Evolutionary conservation across 2,888 invertebrate genomes (phyloP), one percentile per base, ranked within the genome.

Genomic region (Melinaea marsaeus): DNA sequence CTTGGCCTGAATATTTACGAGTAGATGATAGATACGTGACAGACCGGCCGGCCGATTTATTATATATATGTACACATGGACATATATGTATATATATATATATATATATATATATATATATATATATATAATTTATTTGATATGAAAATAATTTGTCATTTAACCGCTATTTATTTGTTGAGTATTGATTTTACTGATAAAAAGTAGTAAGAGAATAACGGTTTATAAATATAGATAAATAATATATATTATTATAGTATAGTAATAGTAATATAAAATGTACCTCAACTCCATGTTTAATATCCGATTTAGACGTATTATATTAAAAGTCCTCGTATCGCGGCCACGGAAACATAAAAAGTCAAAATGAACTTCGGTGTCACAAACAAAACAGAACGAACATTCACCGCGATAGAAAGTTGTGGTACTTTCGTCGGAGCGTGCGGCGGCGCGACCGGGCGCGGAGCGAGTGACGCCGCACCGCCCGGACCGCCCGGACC

Each of bases 381-480:
- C 59, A 63, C 60, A 67, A 57, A 62, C 22, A 51, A 51, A 51
- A 51, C 51, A 51, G 7, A 42, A 22, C 22, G 60, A 68, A 70
- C 71, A 62, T 72, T 79, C 79, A 78, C 74, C 77, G 46, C 73
- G 80, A 78, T 87, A 87, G 88, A 89, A 89, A 89, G 86, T 81
- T 74, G 74, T 71, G 81, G 77, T 75, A 85, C 84, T 86, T 83
- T 82, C 84, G 76, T 84, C 75, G 78, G 79, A 80, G 85, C 88
- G 88, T 87, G 85, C 86, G 83, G 68, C 75, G 76, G 78, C 83
- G 80, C 78, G 84, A 81, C 79, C 71, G 64, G 79, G 75, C 79
- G 79, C 74, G 73, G 74, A 75, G 78, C 77, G 81, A 88, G 82
- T 88, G 88, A 78, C 72, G 74, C 74, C 74, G 72, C 74, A 75